These are phyloP conservation scores for Sebastes taczanowskii DNA, from an alignment of 2,797 vertebrate genomes.

Conservation along the genomic window DNA sequence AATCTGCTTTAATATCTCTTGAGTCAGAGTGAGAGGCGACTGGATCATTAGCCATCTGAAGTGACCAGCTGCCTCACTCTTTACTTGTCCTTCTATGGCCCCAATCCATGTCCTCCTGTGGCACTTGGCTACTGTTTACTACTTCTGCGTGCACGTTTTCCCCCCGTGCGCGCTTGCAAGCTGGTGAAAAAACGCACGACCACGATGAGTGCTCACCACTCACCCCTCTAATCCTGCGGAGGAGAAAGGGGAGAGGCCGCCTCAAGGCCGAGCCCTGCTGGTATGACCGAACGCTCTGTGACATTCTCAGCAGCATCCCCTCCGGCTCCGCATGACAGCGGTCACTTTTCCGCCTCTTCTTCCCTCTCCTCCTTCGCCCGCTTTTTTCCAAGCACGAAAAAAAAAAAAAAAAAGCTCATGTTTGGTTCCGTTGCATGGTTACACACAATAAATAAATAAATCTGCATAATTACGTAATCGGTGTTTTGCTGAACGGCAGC, in stretches of 20 bases:
- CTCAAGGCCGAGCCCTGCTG: constrained; percentile 64
- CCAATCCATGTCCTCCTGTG: constrained; percentile 58
- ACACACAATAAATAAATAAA: constrained; percentile 78
- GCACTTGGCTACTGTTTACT: constrained; percentile 51
- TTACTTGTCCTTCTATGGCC: constrained; percentile 33
- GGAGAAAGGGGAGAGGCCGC: constrained; percentile 62
- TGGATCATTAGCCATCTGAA: constrained; percentile 53
- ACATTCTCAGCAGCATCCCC: constrained; percentile 66
- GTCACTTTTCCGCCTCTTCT: constrained; percentile 24
- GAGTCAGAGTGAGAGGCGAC: constrained; percentile 25
- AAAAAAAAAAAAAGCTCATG: constrained; percentile 22
- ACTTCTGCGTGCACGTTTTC: constrained; percentile 41
- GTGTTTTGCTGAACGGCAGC: constrained; percentile 47
- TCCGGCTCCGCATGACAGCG: constrained; percentile 52
- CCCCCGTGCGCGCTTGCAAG: constrained; percentile 13
- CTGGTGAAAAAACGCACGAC: constrained; percentile 51
- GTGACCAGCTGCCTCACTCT: constrained; percentile 58
- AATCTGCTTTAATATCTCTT: constrained; percentile 55
- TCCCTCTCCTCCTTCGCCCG: background rate
- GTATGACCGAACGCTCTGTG: constrained; percentile 57
- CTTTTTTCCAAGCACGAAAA: constrained; percentile 42
- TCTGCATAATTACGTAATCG: constrained; percentile 72
- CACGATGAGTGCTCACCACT: constrained; percentile 57
- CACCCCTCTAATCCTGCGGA: constrained; percentile 67
- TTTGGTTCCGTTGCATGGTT: constrained; percentile 76